Evolutionary conservation across 1,140 invertebrate species (phyloP).

Genomic region (Drosophila sp.): DNA sequence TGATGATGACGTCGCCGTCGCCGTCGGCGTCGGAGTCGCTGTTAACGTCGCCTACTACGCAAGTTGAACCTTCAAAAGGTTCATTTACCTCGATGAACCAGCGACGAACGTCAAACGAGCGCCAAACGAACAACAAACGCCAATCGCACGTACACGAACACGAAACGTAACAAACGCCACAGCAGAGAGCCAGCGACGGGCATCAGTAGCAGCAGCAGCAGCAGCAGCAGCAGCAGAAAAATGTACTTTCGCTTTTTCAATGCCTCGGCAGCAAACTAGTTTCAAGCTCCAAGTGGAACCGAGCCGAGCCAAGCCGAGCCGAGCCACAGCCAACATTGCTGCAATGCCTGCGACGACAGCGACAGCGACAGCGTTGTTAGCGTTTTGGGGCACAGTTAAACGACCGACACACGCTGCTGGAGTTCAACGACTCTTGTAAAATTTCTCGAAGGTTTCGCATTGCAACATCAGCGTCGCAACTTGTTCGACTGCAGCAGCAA

Average conservation of each 20-base stretch:
- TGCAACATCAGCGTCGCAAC: conserved; percentile 73
- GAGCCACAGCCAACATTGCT: conserved; percentile 60
- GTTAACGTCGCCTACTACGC: conserved; percentile 69
- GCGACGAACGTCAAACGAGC: conserved; percentile 22
- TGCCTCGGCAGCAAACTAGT: conserved; percentile 83
- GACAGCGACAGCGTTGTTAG: conserved; percentile 12
- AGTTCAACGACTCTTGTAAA: conserved; percentile 84
- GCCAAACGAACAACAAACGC: conserved; percentile 15
- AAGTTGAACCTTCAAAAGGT: conserved; percentile 84
- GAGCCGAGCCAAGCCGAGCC: conserved; percentile 43
- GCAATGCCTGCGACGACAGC: conserved; percentile 25
- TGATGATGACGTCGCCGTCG: no score
- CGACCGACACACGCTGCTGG: conserved; percentile 53
- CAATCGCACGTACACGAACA: conserved; percentile 7
- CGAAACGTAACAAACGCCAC: conserved; percentile 14
- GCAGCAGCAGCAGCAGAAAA: conserved; percentile 54
- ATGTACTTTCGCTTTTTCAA: conserved; percentile 85
- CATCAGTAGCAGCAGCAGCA: conserved; percentile 29
- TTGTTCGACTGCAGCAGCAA: conserved; percentile 63
- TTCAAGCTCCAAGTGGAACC: conserved; percentile 61
- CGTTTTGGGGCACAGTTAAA: conserved; percentile 66
- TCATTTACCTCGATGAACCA: conserved; percentile 79
- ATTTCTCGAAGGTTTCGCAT: conserved; percentile 84
- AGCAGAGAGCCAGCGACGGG: conserved; percentile 16
- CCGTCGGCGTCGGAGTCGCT: conserved; percentile 15